Evolutionary conservation across 1,140 invertebrate species (phyloP).

Genomic region (Trinorchestia longiramus): DNA sequence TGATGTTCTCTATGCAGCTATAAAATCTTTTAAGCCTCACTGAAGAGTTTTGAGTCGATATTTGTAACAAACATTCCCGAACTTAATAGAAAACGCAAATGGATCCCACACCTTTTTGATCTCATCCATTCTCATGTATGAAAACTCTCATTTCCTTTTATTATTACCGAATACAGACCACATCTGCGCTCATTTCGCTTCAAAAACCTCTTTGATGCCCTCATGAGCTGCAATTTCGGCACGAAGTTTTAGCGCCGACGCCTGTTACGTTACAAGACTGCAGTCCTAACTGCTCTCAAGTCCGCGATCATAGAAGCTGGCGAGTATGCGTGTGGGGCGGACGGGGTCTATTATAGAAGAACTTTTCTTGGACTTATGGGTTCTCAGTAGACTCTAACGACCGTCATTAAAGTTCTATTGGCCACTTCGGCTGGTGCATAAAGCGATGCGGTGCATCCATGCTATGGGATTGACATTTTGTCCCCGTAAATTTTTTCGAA

Average conservation of each 20-base stretch:
- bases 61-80: no score
- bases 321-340: neutral
- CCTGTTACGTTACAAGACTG: neutral
- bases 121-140: neutral
- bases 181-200: neutral
- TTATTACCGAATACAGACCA: neutral
- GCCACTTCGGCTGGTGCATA: neutral
- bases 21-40: no score
- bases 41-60: no score
- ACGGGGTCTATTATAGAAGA: neutral
- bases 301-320: neutral
- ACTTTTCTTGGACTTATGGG: neutral
- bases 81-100: no score
- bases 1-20: no score
- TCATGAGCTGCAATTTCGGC: neutral
- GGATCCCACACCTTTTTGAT: no score
- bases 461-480: neutral
- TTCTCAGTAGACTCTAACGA: neutral
- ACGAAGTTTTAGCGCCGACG: neutral
- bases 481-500: neutral
- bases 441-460: neutral
- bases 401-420: conserved; percentile 8
- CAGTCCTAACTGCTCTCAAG: neutral
- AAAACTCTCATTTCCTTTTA: neutral
- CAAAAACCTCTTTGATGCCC: neutral